Conservation (phyloP, 37 sponge, comb jelly and placozoan species). For the Aplysina aerophoba region DNA sequence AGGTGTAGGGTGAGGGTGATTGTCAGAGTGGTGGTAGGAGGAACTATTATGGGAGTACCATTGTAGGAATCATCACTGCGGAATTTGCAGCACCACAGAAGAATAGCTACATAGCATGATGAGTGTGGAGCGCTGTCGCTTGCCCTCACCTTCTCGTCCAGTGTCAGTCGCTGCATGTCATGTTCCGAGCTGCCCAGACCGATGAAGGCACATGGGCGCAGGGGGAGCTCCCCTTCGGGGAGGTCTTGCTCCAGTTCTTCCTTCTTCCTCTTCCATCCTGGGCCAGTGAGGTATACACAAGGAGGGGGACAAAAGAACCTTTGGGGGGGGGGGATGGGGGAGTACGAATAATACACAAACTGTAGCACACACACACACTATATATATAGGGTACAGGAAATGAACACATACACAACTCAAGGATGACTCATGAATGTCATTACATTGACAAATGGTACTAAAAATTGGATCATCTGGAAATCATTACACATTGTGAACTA, state of each 20-base stretch:
- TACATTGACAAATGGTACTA: too few species aligned
- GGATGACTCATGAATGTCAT: too few species aligned
- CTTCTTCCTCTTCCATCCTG: conserved; percentile 78
- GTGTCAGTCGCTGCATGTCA: conserved; percentile 86
- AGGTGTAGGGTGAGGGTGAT: not conserved
- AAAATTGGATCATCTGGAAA: too few species aligned
- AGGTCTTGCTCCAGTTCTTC: conserved; percentile 53
- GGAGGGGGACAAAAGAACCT: conserved; percentile 99
- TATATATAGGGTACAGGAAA: too few species aligned
- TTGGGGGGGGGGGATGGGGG: conserved; percentile 9
- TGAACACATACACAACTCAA: too few species aligned
- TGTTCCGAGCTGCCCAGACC: conserved; percentile 83
- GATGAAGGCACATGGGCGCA: conserved; percentile 79
- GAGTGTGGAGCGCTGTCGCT: not conserved
- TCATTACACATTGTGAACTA: too few species aligned
- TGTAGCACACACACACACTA: too few species aligned
- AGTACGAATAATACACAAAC: not conserved
- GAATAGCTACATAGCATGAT: conserved; percentile 1
- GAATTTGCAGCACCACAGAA: not conserved
- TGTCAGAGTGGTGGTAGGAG: too few species aligned
- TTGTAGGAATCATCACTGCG: not conserved
- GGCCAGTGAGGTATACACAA: conserved; percentile 78
- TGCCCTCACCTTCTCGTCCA: conserved; percentile 81
- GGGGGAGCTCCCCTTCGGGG: conserved; percentile 15
- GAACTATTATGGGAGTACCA: too few species aligned